phyloP scores from a whole-genome alignment of 2,888 invertebrate species.

The Coremacera marginata region DNA sequence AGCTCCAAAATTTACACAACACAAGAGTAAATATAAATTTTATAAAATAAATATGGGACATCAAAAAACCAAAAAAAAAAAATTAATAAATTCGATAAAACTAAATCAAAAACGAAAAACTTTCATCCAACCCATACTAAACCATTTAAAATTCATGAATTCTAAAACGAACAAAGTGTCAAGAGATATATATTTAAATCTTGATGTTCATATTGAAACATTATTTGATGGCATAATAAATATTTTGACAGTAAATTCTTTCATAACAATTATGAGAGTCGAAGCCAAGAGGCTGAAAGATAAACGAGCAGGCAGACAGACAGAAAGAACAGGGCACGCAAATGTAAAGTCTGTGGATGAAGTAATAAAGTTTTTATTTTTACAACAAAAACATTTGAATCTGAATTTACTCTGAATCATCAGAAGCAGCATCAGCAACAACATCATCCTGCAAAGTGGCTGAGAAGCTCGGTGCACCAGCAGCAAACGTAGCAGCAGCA shows the following conservation, averaged over 20 bases:
- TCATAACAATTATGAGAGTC: constrained; percentile 17
- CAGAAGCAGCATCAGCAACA: neutral
- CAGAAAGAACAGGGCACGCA: neutral
- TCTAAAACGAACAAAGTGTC: constrained; percentile 18
- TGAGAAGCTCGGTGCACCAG: neutral
- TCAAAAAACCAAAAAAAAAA: constrained; percentile 20
- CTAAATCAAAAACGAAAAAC: neutral
- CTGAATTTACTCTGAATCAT: no score
- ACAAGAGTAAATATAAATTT: no score
- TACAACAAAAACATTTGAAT: no score
- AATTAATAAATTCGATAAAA: neutral
- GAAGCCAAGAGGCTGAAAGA: neutral
- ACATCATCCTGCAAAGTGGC: neutral
- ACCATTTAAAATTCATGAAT: constrained; percentile 32
- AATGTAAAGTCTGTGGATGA: neutral
- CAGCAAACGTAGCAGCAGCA: neutral
- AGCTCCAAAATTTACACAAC: no score
- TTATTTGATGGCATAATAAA: constrained; percentile 27
- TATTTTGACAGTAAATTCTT: constrained; percentile 23
- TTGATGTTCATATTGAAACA: neutral
- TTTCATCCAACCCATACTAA: constrained; percentile 32
- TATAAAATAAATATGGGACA: neutral
- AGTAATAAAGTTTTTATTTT: neutral
- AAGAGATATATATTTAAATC: constrained; percentile 16
- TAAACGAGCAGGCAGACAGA: neutral